Evolutionary conservation across 2,797 vertebrate species (phyloP), one percentile per base, ranked within the genome.

Genomic region (Apogon talboti): DNA sequence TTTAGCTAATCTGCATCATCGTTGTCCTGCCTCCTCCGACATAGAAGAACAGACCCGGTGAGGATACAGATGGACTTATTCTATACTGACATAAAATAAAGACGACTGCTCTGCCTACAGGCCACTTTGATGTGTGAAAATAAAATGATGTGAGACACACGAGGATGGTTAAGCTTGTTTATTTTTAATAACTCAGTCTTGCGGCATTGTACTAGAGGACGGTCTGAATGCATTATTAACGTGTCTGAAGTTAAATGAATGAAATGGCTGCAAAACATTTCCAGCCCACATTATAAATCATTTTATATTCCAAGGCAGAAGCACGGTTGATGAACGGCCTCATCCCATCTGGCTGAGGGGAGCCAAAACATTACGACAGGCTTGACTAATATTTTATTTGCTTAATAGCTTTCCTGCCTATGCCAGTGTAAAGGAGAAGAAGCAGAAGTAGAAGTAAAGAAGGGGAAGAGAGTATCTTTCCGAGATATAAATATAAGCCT

Each of bases 1-100:
- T 64, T 56, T 28, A 92, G 92, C 62, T 45, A 78, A 85, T 58
- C 79, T 92, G 51, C 89, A 92, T 74, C 91, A 90, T 67, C 84
- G 86, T 4, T 28, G 45, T 14, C 85, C 81, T 53, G 60, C 59
- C 41, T 1, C 74, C 57, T 53, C 8, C 55, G 24, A 28, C 24
- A 28, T 28, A 42, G 79, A 84, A n/a, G 76, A 85, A 43, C 66
- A 74, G 35, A 52, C 14, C 45, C 52, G 57, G 44, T 63, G 38
- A 50, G 43, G 47, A 38, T 15, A 62, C 50, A 56, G 14, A 40
- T 42, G 37, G 60, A 50, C 35, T 45, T 48, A 16, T 50, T 45
- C 14, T 24, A 4, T 18, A 21, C 12, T 21, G 46, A 52, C 51
- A 40, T 35, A 21, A 59, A 55, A 43, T 5, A 42, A 60, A 63